A percentile compares a stretch with the other conserved stretches of the same genome.
These are phyloP conservation scores for Parazoanthus swiftii DNA, from an alignment of 92 coral and sea anemone genomes.

Conservation along the genomic window DNA sequence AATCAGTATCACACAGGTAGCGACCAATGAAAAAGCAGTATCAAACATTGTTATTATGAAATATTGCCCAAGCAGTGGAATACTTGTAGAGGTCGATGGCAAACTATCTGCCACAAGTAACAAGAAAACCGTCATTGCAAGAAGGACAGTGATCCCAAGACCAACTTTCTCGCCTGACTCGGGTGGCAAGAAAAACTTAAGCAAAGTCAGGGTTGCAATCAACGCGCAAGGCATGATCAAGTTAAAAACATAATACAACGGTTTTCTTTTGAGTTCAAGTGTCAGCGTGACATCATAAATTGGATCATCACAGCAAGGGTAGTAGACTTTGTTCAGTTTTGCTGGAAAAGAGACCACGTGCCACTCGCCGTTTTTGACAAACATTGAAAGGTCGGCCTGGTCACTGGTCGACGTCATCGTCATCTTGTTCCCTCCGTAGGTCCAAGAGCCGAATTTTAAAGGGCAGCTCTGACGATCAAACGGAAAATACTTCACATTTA, in stretches of 20 bases:
- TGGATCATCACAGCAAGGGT: slow-evolving; percentile 65
- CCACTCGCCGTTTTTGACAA: slow-evolving; percentile 84
- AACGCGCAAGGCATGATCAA: slow-evolving; percentile 90
- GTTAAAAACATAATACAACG: slow-evolving; percentile 88
- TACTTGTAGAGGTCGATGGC: slow-evolving; percentile 85
- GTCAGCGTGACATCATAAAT: slow-evolving; percentile 74
- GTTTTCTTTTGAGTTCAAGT: slow-evolving; percentile 74
- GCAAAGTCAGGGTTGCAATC: slow-evolving; percentile 73
- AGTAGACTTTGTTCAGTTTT: slow-evolving; percentile 61
- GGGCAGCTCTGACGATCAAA: slow-evolving; percentile 90
- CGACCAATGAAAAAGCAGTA: slow-evolving; percentile 83
- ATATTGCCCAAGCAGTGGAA: slow-evolving; percentile 87
- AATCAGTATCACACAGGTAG: slow-evolving; percentile 80
- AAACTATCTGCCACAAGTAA: slow-evolving; percentile 84
- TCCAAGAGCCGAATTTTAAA: slow-evolving; percentile 97
- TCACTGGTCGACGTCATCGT: slow-evolving; percentile 61
- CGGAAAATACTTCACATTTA: slow-evolving; percentile 87
- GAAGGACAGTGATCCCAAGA: slow-evolving; percentile 88
- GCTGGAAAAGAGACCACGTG: slow-evolving; percentile 70
- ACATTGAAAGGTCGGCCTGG: slow-evolving; percentile 67
- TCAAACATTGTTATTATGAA: slow-evolving; percentile 87
- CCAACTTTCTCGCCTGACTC: slow-evolving; percentile 95
- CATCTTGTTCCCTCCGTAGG: slow-evolving; percentile 76
- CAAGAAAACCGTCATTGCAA: slow-evolving; percentile 96
- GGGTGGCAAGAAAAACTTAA: slow-evolving; percentile 88